Percentiles rank a stretch among this genome's conserved stretches.
Evolutionary conservation across 2,888 invertebrate species (phyloP).

Genomic region (Pherbina coryleti): DNA sequence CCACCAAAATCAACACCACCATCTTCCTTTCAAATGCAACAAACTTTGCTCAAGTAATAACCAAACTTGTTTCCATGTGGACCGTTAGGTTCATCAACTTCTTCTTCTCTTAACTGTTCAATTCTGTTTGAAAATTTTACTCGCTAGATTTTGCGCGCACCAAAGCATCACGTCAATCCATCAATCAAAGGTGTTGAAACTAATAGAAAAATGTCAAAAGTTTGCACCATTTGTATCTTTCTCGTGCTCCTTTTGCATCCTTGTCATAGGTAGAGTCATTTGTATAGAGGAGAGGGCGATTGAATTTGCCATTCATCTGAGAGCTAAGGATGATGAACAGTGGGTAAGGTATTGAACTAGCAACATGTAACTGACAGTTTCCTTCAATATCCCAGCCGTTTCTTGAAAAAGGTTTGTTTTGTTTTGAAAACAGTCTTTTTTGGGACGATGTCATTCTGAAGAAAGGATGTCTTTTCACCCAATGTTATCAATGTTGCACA

Average conservation of each 20-base stretch:
- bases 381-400: not conserved
- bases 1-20: no score
- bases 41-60: not conserved
- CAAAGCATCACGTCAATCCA: conserved; percentile 54
- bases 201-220: conserved; percentile 66
- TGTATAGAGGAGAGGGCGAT: not conserved
- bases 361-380: not conserved
- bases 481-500: no score
- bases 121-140: no score
- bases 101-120: no score
- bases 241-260: not conserved
- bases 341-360: not conserved
- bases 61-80: not conserved
- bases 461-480: no score
- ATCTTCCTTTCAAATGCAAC: no score
- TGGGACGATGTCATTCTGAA: no score
- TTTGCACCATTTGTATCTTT: conserved; percentile 56
- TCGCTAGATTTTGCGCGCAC: not conserved
- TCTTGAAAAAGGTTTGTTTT: not conserved
- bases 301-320: no score
- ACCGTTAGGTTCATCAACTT: not conserved
- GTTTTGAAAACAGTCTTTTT: no score
- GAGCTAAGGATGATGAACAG: not conserved
- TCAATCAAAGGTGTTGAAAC: conserved; percentile 65
- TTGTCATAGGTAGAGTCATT: not conserved